phyloP scores from a whole-genome alignment of 2,888 invertebrate species.

The Brenthis daphne region DNA sequence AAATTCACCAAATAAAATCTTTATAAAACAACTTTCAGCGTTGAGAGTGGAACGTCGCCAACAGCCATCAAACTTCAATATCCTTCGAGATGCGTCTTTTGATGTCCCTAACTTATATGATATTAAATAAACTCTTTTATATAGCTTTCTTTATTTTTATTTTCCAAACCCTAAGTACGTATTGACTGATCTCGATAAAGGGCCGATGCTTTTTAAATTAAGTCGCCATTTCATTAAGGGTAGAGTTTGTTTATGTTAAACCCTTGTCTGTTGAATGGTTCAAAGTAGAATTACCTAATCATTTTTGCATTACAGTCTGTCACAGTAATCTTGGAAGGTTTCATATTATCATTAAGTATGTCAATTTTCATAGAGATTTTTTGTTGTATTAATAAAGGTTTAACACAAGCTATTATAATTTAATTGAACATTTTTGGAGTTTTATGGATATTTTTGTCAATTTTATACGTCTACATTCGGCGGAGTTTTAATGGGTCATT shows the following conservation, averaged over 20 bases:
- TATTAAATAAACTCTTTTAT: slow-evolving; percentile 53
- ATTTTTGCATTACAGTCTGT: slow-evolving; percentile 1
- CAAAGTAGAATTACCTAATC: slow-evolving; percentile 10
- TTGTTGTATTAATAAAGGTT: no score
- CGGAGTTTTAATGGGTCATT: no score
- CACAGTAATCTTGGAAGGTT: background rate
- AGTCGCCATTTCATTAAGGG: slow-evolving; percentile 44
- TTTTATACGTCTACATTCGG: no score
- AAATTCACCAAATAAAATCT: slow-evolving; percentile 38
- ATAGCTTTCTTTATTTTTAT: slow-evolving; percentile 43
- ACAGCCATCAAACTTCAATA: slow-evolving; percentile 51
- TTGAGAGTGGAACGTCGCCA: slow-evolving; percentile 30
- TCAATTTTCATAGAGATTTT: no score
- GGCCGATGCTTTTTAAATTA: slow-evolving; percentile 41
- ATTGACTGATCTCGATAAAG: slow-evolving; percentile 37
- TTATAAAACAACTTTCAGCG: slow-evolving; percentile 36
- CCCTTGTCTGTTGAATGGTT: slow-evolving; percentile 14
- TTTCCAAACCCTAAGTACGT: slow-evolving; percentile 40
- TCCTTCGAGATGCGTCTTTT: slow-evolving; percentile 48
- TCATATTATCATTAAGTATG: no score
- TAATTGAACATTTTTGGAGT: no score
- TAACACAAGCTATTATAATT: no score
- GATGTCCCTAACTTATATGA: slow-evolving; percentile 48
- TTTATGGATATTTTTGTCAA: no score
- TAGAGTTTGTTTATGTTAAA: slow-evolving; percentile 23